phyloP scores from a whole-genome alignment of 2,888 invertebrate genomes.

The Agapostemon virescens region DNA sequence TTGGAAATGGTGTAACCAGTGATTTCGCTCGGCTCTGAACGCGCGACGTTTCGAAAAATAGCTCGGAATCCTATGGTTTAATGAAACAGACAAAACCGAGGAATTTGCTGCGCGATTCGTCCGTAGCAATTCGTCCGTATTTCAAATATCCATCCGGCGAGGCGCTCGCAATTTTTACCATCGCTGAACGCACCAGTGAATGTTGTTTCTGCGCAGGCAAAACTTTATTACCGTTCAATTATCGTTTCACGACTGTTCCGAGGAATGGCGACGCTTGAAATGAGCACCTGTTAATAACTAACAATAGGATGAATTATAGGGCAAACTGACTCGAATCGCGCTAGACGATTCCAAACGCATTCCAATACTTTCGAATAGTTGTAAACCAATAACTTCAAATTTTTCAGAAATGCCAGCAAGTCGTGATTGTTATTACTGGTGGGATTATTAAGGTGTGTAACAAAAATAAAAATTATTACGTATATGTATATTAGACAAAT shows the following conservation, averaged over 20 bases:
- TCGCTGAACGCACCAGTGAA: constrained; percentile 4
- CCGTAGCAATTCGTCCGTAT: constrained; percentile 58
- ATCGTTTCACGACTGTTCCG: neutral
- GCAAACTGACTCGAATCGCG: neutral
- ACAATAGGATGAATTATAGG: neutral
- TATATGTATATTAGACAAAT: too few relatives aligned
- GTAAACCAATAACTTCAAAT: neutral
- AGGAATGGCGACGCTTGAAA: neutral
- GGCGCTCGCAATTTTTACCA: constrained; percentile 49
- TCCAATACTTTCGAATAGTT: neutral
- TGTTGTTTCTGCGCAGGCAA: constrained; percentile 12
- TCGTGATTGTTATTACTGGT: neutral
- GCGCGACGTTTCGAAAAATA: constrained; percentile 59
- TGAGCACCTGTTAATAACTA: neutral
- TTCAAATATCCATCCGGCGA: constrained; percentile 53
- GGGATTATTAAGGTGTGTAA: too few relatives aligned
- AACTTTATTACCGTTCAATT: constrained; percentile 34
- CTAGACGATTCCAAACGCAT: neutral
- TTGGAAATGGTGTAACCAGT: constrained; percentile 57
- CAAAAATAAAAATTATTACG: neutral
- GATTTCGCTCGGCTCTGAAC: constrained; percentile 39
- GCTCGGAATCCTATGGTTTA: constrained; percentile 60
- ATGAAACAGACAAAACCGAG: constrained; percentile 66
- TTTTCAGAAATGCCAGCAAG: neutral
- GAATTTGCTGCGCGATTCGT: constrained; percentile 51